phyloP scores from a whole-genome alignment of 2,888 invertebrate genomes.

The Leucophenga montana region DNA sequence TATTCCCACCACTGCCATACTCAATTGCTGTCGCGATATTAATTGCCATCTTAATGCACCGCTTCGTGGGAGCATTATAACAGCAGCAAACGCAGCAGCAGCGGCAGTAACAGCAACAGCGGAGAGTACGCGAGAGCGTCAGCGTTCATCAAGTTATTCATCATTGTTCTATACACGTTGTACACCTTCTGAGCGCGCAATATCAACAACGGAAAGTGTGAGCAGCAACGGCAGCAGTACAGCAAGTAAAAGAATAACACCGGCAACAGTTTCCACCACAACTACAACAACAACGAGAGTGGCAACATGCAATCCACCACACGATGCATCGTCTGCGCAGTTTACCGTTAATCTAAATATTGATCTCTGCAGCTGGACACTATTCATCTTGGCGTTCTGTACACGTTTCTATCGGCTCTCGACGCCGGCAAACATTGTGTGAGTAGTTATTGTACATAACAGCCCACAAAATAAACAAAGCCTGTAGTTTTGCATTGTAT shows the following conservation, averaged over 20 bases:
- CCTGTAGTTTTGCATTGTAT: no score
- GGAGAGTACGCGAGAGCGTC: slow-evolving; percentile 34
- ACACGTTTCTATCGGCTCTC: slow-evolving; percentile 89
- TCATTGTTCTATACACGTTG: no score
- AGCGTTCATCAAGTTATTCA: slow-evolving; percentile 16
- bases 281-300: slow-evolving; percentile 33
- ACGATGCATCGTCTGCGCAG: slow-evolving; percentile 39
- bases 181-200: no score
- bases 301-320: slow-evolving; percentile 30
- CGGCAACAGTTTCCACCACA: slow-evolving; percentile 27
- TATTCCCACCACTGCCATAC: slow-evolving; percentile 43
- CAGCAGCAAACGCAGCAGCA: not conserved
- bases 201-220: slow-evolving; percentile 21
- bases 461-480: no score
- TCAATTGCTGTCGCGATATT: slow-evolving; percentile 65
- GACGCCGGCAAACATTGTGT: slow-evolving; percentile 92
- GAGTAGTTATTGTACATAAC: slow-evolving; percentile 75
- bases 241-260: slow-evolving; percentile 35
- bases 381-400: slow-evolving; percentile 81
- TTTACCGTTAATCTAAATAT: slow-evolving; percentile 80
- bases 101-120: not conserved
- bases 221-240: not conserved
- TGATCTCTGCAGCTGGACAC: slow-evolving; percentile 81
- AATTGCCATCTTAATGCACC: slow-evolving; percentile 64
- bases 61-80: slow-evolving; percentile 48